Base-by-base conservation (phyloP, 2,888 invertebrate species). In the Tetropium fuscum region DNA sequence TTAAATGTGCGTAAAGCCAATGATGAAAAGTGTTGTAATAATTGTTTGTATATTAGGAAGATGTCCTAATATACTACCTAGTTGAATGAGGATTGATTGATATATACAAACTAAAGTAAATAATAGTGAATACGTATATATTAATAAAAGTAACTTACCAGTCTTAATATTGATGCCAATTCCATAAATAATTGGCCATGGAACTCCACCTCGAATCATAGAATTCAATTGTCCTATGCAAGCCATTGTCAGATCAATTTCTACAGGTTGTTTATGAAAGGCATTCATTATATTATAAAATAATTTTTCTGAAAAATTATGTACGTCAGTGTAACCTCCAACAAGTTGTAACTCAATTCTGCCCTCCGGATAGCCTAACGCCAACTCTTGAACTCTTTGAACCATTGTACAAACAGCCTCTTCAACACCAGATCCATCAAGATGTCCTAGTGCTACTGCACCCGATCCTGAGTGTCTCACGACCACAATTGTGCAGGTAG, bases 161-260 rank as follows among this genome's bases (percentile, higher is more conserved):
- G 94, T 94, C 80, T 94, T 92, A 20, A 95, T 88, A 83, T 95
- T 93, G 6, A 96, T 90, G 18, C 94, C 96, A 60, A 95, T 88
- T 20, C 97, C 97, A 75, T 93, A 95, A 64, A 96, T 89, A 36
- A 95, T 87, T 3, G 97, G 97, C 85, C 92, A 94, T 64, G 92
- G 90, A 51, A 91, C 87, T 22, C 91, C 91, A 5, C 88, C 90
- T 60, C 93, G 88, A 13, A 92, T 84, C 13, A 92, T 91, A 56
- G 95, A 95, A 82, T 97, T 97, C 70, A 94, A 81, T 81, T 96
- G 95, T 72, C 95, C 94, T 67, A 95, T 91, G 81, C 96, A 97
- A 36, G 95, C 94, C 63, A 94, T 86, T 5, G 94, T 91, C 68
- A 97, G 84, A 81, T 96, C 95, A 64, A 97, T 90, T 82, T 95